Conservation (phyloP, 2,113 vertebrate genomes). For the Entelurus aequoreus region DNA sequence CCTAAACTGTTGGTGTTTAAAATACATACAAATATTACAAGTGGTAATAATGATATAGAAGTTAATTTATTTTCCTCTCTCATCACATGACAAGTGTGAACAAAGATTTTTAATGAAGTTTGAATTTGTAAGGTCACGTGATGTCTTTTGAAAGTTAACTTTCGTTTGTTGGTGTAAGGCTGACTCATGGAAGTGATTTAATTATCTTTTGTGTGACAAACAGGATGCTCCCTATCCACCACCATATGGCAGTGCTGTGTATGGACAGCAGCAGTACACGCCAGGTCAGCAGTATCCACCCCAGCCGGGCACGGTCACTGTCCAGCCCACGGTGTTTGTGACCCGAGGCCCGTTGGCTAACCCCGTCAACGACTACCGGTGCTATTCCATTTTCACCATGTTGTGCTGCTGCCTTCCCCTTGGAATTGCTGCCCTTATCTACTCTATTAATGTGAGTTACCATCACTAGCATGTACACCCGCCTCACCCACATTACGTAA, state of each 20-base stretch:
- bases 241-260: constrained; percentile 11
- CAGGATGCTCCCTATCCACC: constrained; percentile 7
- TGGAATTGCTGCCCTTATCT: constrained; percentile 69
- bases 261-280: constrained; percentile 18
- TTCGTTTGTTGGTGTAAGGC: not conserved
- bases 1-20: too few species aligned
- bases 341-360: constrained; percentile 23
- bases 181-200: not conserved
- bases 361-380: constrained; percentile 65
- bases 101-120: not conserved
- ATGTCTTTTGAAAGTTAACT: not conserved
- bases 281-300: constrained; percentile 11
- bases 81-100: not conserved
- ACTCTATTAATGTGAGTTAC: constrained; percentile 66
- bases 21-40: too few species aligned
- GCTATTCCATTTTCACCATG: constrained; percentile 76
- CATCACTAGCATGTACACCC: not conserved
- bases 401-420: constrained; percentile 75
- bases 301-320: constrained; percentile 22
- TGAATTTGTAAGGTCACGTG: too few species aligned
- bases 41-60: not conserved
- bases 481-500: too few species aligned
- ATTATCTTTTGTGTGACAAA: too few species aligned
- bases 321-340: constrained; percentile 56
- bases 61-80: not conserved